Evolutionary conservation across 1,140 invertebrate genomes (phyloP).

Genomic region (Zaprionus capensis): DNA sequence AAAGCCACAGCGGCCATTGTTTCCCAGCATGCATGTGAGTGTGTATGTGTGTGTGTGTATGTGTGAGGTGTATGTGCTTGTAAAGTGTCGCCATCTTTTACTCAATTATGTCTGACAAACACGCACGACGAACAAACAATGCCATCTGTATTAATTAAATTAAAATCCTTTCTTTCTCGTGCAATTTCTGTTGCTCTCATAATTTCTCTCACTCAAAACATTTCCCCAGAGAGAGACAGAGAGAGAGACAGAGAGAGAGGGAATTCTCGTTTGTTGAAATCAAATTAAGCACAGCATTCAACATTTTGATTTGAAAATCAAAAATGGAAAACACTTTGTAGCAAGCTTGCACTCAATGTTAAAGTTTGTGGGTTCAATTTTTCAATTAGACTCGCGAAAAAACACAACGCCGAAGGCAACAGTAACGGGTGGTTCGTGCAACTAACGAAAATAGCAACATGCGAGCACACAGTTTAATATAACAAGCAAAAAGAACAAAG

Average conservation of each 20-base stretch:
- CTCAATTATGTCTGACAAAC: conserved; percentile 72
- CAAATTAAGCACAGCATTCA: neutral
- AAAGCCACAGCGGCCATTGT: conserved; percentile 63
- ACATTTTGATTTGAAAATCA: neutral
- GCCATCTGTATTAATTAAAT: conserved; percentile 79
- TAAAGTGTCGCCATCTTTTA: conserved; percentile 77
- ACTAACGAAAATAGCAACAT: neutral
- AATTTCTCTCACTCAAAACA: conserved; percentile 28
- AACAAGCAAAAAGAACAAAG: neutral
- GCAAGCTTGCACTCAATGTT: neutral
- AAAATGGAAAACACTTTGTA: neutral
- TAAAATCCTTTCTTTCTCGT: conserved; percentile 77
- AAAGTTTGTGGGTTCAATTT: neutral
- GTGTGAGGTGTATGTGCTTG: conserved; percentile 27
- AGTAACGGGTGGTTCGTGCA: neutral
- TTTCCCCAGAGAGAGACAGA: neutral
- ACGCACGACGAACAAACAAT: conserved; percentile 55
- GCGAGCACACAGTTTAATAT: neutral
- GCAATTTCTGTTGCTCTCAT: conserved; percentile 29
- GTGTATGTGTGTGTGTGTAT: conserved; percentile 9
- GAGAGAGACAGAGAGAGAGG: neutral
- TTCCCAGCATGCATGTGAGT: conserved; percentile 35
- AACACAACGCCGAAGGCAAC: neutral
- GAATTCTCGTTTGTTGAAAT: neutral
- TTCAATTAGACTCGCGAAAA: conserved; percentile 2